Evolutionary conservation across 1,140 invertebrate genomes (phyloP).

Genomic region (Lepidurus couesii): DNA sequence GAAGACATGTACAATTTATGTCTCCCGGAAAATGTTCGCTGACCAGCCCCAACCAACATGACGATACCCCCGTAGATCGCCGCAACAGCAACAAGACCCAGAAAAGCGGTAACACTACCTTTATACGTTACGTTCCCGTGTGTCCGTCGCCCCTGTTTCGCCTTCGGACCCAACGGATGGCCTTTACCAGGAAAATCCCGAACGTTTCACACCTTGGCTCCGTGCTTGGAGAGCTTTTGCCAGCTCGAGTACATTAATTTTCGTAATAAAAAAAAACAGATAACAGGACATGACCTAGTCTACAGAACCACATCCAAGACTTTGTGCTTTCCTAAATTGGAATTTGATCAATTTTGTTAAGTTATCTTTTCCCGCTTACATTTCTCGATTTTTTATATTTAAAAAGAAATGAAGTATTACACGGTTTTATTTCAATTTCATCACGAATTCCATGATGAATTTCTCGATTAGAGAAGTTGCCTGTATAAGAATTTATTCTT

Average conservation of each 20-base stretch:
- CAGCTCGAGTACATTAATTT: neutral
- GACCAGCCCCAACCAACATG: neutral
- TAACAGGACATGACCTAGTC: neutral
- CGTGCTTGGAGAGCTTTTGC: no score
- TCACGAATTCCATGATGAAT: no score
- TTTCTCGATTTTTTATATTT: no score
- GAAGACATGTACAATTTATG: neutral
- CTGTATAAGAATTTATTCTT: no score
- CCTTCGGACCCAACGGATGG: constrained; percentile 11
- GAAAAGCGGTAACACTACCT: neutral
- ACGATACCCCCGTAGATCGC: constrained; percentile 20
- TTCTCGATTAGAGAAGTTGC: no score
- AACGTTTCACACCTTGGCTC: neutral
- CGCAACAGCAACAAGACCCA: neutral
- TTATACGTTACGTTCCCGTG: neutral
- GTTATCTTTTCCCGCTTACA: no score
- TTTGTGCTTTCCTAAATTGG: no score
- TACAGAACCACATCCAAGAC: neutral
- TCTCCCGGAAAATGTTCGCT: constrained; percentile 8
- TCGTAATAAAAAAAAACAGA: neutral
- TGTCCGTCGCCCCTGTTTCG: constrained; percentile 14
- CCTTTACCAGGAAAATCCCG: constrained; percentile 4
- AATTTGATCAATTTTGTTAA: no score
- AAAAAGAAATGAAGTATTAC: no score
- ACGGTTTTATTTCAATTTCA: no score